A percentile compares a stretch with the other conserved stretches of the same genome.
These are phyloP conservation scores for Suricata suricatta DNA, from an alignment of 2,113 vertebrate species.

Conservation along the genomic window DNA sequence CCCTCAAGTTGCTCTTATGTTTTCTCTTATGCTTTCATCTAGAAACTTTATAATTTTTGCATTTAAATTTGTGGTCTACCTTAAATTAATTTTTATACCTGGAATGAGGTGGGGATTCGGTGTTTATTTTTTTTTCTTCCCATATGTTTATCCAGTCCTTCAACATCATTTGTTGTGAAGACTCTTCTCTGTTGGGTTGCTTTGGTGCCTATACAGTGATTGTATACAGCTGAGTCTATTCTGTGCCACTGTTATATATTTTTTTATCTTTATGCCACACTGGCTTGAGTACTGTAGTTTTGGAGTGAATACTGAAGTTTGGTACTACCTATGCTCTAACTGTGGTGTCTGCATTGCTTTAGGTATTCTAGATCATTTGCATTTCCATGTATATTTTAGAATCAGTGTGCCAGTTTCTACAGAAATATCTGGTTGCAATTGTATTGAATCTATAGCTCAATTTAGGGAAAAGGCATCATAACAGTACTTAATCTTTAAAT, in stretches of 20 bases:
- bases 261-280: background rate
- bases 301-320: background rate
- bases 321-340: background rate
- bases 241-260: background rate
- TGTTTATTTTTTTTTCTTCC: background rate
- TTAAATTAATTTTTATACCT: background rate
- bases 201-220: background rate
- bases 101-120: background rate
- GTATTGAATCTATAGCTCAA: background rate
- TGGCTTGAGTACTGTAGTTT: background rate
- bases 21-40: background rate
- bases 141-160: background rate
- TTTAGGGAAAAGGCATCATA: conserved; percentile 13
- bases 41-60: background rate
- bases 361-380: background rate
- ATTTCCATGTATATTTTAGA: background rate
- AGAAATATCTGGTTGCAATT: conserved; percentile 44
- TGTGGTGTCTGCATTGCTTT: conserved; percentile 17
- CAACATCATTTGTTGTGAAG: background rate
- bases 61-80: background rate
- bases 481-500: background rate
- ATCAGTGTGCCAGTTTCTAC: background rate
- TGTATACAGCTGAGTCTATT: background rate
- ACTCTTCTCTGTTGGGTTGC: background rate
- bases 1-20: background rate